phyloP scores from a whole-genome alignment of 92 coral and sea anemone genomes.

The Muricea muricata region DNA sequence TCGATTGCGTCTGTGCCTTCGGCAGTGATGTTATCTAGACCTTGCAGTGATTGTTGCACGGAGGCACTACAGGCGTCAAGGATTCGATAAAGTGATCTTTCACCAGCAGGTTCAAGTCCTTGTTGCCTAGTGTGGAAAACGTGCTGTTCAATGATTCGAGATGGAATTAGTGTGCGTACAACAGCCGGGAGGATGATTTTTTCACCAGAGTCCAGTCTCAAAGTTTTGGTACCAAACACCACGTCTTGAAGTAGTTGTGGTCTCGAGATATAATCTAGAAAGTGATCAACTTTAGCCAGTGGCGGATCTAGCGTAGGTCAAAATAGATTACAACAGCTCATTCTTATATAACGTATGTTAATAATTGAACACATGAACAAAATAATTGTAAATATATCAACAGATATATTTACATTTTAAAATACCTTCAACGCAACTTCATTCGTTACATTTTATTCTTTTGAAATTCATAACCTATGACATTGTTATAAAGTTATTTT shows the following conservation, averaged over 20 bases:
- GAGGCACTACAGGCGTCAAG: conserved; percentile 61
- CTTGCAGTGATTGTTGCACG: conserved; percentile 52
- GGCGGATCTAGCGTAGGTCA: too few relatives aligned
- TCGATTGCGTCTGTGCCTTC: conserved; percentile 62
- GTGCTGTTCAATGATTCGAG: conserved; percentile 59
- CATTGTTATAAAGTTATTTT: too few relatives aligned
- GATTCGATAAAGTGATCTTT: conserved; percentile 54
- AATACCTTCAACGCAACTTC: too few relatives aligned
- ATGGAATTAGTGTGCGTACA: conserved; percentile 60
- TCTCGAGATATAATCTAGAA: conserved; percentile 58
- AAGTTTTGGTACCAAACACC: conserved; percentile 59
- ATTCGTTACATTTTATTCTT: too few relatives aligned
- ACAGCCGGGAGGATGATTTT: conserved; percentile 63
- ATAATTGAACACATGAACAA: too few relatives aligned
- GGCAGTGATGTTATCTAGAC: conserved; percentile 65
- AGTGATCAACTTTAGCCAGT: conserved; percentile 60
- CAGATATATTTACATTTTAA: too few relatives aligned
- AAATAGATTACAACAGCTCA: too few relatives aligned
- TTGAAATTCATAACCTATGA: too few relatives aligned
- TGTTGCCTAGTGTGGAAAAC: conserved; percentile 35
- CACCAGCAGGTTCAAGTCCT: conserved; percentile 49
- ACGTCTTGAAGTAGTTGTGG: conserved; percentile 66
- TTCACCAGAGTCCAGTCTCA: conserved; percentile 65
- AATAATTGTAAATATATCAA: too few relatives aligned
- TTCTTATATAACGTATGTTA: too few relatives aligned